Percentiles rank a stretch among this genome's conserved stretches.
These are phyloP conservation scores for Apus apus DNA, from an alignment of 2,113 vertebrate species.

Conservation along the genomic window DNA sequence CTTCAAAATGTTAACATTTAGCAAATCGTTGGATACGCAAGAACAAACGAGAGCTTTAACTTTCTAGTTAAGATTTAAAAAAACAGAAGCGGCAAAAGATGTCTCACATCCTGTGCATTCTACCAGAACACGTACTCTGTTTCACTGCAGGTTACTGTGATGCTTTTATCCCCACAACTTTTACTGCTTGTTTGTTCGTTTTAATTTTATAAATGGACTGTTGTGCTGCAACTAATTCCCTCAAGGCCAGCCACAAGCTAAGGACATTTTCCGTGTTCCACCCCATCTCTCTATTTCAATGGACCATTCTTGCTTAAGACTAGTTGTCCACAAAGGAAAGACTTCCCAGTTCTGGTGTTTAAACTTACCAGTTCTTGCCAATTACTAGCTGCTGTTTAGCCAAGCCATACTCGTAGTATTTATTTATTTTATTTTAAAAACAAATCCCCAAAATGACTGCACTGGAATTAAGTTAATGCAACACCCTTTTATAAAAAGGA, in stretches of 20 bases:
- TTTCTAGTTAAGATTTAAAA: slow-evolving; percentile 16
- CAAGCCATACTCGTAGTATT: neutral
- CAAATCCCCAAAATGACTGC: neutral
- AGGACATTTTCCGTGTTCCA: neutral
- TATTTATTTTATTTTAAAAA: neutral
- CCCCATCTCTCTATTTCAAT: neutral
- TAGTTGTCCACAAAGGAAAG: neutral
- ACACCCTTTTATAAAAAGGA: neutral
- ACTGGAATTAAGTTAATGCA: neutral
- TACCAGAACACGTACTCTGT: neutral
- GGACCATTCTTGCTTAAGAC: neutral
- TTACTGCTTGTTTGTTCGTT: neutral
- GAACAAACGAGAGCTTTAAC: neutral
- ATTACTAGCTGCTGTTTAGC: neutral
- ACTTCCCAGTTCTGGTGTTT: neutral
- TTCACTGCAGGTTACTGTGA: slow-evolving; percentile 18
- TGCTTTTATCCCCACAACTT: slow-evolving; percentile 3
- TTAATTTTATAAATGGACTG: slow-evolving; percentile 31
- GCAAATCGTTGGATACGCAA: neutral
- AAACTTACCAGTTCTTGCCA: neutral
- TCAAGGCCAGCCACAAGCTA: neutral
- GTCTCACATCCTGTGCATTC: slow-evolving; percentile 13
- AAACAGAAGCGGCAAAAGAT: slow-evolving; percentile 41
- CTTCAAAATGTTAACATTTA: neutral
- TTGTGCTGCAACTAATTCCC: neutral